Base-by-base conservation (phyloP, 2,113 vertebrate species). In the Syngnathoides biaculeatus region DNA sequence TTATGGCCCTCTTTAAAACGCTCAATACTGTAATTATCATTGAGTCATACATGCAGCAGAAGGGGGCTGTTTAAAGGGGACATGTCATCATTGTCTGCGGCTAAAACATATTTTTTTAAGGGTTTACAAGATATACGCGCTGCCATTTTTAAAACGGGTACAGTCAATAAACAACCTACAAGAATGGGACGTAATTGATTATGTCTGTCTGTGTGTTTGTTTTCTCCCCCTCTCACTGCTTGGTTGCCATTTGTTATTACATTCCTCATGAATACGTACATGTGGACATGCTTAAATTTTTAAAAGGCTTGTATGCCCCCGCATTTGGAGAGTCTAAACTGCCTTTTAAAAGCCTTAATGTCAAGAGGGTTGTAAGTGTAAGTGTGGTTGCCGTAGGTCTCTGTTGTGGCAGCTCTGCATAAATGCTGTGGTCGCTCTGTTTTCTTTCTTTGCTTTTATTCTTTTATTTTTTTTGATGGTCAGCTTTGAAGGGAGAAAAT, bases 401-500 rank as follows among this genome's bases (percentile, higher is more conserved):
- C 84, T 79, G 88, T 91, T 92, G 91, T 80, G 89, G 90, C 85
- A 73, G 77, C 75, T 81, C 74, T 88, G 86, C 86, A 80, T 89
- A 90, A 91, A 89, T 78, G 73, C 82, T 89, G 88, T 6, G 90
- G 89, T 87, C 38, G 60, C 74, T 88, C 80, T 91, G 90, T 91
- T 92, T 91, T 91, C 83, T 85, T 92, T 86, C 88, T 90, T 80
- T 73, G 86, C 86, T 92, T 90, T 89, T 84, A 26, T 26, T 43
- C 60, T 9, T 43, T 88, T 86, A 5, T 35, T 35, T 72, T 82
- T 52, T 72, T 82, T 78, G 90, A 90, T 88, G 79, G 78, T 86
- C 87, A 79, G 87, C 90, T 92, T 92, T 91, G 84, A 85, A 88
- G 88, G 87, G 87, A 85, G 90, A 80, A 83, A 80, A 65, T 69